Conservation (phyloP, 2,888 invertebrate species). For the Lacanobia oleracea region DNA sequence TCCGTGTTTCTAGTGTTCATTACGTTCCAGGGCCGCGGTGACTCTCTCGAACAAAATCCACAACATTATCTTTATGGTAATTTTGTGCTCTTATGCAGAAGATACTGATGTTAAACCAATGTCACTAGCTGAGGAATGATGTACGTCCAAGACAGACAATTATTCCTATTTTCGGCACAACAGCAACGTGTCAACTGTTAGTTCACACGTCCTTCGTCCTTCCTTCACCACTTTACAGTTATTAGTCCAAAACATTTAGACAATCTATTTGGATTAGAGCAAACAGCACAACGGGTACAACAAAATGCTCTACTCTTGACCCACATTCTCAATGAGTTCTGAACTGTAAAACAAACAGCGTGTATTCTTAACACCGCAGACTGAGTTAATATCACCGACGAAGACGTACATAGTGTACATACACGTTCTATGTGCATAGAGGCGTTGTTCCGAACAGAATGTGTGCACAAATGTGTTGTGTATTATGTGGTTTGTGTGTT, state of each 20-base stretch:
- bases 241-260: conserved; percentile 36
- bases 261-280: conserved; percentile 45
- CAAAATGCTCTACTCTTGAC: conserved; percentile 54
- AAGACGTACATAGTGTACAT: background rate
- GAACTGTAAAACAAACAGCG: conserved; percentile 46
- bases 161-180: conserved; percentile 12
- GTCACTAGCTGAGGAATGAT: no score
- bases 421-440: conserved; percentile 17
- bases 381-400: conserved; percentile 40
- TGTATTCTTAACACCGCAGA: conserved; percentile 18
- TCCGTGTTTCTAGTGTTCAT: no score
- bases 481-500: conserved; percentile 11
- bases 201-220: conserved; percentile 14
- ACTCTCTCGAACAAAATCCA: no score
- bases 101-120: background rate
- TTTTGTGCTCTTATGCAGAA: no score
- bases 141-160: background rate
- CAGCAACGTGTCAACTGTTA: background rate
- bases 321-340: conserved; percentile 42
- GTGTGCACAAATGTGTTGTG: conserved; percentile 35
- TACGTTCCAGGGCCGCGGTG: no score
- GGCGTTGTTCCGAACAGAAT: conserved; percentile 22
- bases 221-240: conserved; percentile 22
- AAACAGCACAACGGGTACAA: conserved; percentile 21
- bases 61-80: no score